These are phyloP conservation scores for Phainopepla nitens DNA, from an alignment of 2,113 vertebrate species.

Conservation along the genomic window DNA sequence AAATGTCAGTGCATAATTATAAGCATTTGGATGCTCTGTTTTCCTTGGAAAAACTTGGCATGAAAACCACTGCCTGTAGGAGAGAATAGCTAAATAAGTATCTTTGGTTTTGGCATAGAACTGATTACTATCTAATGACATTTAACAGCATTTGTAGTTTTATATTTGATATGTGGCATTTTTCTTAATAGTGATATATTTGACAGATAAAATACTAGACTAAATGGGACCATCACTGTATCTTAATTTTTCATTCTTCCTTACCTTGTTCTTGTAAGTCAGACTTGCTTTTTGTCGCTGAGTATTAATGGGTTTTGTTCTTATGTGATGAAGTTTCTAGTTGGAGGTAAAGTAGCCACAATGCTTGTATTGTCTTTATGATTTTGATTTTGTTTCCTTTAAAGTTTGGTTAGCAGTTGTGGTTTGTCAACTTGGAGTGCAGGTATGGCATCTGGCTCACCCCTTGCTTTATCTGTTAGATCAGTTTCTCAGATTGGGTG, in stretches of 20 bases:
- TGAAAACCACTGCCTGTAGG: background rate
- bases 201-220: background rate
- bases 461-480: background rate
- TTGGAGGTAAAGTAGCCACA: background rate
- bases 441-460: background rate
- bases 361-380: background rate
- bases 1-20: background rate
- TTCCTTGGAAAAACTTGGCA: constrained; percentile 41
- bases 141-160: constrained; percentile 31
- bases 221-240: background rate
- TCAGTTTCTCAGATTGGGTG: background rate
- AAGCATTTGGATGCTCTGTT: constrained; percentile 14
- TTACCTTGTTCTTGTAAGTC: background rate
- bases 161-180: background rate
- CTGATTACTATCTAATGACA: background rate
- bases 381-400: background rate
- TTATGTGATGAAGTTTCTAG: background rate
- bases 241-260: background rate
- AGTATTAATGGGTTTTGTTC: background rate
- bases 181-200: background rate
- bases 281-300: fast-evolving
- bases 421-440: background rate
- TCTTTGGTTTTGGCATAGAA: constrained; percentile 11
- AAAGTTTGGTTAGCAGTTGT: background rate
- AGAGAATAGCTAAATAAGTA: background rate